phyloP scores from a whole-genome alignment of 2,797 vertebrate genomes.

The Iguana delicatissima region DNA sequence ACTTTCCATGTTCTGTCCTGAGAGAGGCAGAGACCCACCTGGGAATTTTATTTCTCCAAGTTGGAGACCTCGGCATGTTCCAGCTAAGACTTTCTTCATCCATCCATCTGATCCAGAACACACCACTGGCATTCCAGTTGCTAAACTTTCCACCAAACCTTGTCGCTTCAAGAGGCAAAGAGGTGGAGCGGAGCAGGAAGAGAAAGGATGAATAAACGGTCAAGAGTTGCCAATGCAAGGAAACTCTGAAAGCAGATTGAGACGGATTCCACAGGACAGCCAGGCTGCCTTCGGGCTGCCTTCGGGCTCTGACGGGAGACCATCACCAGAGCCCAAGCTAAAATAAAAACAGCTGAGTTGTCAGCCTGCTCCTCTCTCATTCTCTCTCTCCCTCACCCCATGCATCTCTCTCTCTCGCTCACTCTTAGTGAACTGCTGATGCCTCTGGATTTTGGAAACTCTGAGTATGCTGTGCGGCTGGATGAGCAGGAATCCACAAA shows the following conservation, averaged over 20 bases:
- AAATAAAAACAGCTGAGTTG: conserved; percentile 28
- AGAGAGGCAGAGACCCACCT: not conserved
- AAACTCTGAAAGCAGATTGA: conserved; percentile 28
- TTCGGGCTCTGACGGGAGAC: not conserved
- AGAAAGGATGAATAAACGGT: not conserved
- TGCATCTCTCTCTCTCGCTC: not conserved
- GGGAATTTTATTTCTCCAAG: no score
- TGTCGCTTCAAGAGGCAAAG: conserved; percentile 14
- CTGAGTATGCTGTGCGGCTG: not conserved
- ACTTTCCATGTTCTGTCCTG: no score
- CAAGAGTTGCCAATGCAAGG: not conserved
- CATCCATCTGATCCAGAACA: not conserved
- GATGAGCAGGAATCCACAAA: not conserved
- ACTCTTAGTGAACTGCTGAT: conserved; percentile 8
- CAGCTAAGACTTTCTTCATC: no score
- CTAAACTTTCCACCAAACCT: not conserved
- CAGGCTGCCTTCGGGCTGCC: not conserved
- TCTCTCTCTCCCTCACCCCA: not conserved
- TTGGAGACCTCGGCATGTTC: not conserved
- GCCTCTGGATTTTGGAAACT: not conserved
- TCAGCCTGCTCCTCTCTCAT: not conserved
- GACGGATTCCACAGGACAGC: rapidly evolving
- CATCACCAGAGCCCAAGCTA: conserved; percentile 17
- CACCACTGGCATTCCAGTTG: not conserved
- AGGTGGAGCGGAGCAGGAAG: not conserved